Evolutionary conservation across 1,140 invertebrate species (phyloP).

Genomic region (Ephestia elutella): DNA sequence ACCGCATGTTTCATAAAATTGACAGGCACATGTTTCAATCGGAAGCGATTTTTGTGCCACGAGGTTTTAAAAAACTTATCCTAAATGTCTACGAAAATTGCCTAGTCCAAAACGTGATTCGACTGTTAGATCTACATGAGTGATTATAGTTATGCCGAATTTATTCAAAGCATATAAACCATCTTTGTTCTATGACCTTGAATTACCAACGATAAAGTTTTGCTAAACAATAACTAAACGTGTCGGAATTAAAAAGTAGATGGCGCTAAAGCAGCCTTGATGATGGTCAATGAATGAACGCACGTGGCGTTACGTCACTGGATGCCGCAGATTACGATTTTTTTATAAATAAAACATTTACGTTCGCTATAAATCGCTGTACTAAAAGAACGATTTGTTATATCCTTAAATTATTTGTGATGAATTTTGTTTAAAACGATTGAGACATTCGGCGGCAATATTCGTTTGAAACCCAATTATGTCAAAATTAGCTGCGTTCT

Average conservation of each 20-base stretch:
- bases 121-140: neutral
- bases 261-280: slow-evolving; percentile 22
- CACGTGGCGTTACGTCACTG: slow-evolving; percentile 6
- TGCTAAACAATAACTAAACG: slow-evolving; percentile 8
- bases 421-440: no score
- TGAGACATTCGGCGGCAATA: neutral
- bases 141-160: neutral
- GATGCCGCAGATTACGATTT: neutral
- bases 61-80: neutral
- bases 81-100: neutral
- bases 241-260: slow-evolving; percentile 6
- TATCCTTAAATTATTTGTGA: neutral
- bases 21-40: neutral
- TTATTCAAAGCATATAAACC: slow-evolving; percentile 2
- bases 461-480: neutral
- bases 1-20: neutral
- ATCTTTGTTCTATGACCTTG: slow-evolving; percentile 1
- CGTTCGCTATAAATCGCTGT: neutral
- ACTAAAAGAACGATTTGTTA: neutral
- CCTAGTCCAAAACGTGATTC: neutral
- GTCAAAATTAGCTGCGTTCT: neutral
- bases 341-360: neutral
- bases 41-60: no score
- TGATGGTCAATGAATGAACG: slow-evolving; percentile 1
- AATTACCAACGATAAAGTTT: slow-evolving; percentile 1